Evolutionary conservation across 2,797 vertebrate genomes (phyloP), one percentile per base, ranked within the genome.

Genomic region (Myoxocephalus aenaeus): DNA sequence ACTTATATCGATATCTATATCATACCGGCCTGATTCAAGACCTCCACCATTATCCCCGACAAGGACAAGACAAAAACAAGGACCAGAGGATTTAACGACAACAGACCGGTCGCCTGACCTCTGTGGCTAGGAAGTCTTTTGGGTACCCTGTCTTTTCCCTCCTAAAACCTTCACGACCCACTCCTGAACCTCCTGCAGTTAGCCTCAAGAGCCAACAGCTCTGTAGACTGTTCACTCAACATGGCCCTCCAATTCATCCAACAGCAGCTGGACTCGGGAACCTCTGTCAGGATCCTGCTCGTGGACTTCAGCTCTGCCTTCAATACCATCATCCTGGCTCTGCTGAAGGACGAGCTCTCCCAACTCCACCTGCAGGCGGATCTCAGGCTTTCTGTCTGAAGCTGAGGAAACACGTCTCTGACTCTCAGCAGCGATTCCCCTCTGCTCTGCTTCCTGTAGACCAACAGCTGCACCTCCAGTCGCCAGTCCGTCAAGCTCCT

Each of bases 11-110:
- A 36, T n/a, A 51, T 66, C 20, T 36, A 46, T 27, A 29, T 44
- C 22, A 36, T 3, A 29, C 51, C 15, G 38, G 40, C 40, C 58
- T 64, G 75, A 67, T 54, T 70, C 75, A 65, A 70, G 6, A 10
- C 51, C 2, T 57, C 42, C 27, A 40, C 15, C 36, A 77, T 64
- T 66, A 70, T 63, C 27, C 38, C n/a, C 5, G 5, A 63, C 20
- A 29, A 42, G 13, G 40, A 5, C 40, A 42, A 42, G 40, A 42
- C 68, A n/a, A 36, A 36, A 6, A 59, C 3, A 50, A n/a, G 20
- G 48, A 50, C 48, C 20, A 8, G 5, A n/a, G 48, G 48, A 48
- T 5, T 18, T 48, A 18, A 48, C 40, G 1, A 46, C 44, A 44
- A 14, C 38, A 10, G 38, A 40, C 10, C 40, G 12, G 11, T 42